Evolutionary conservation across 2,888 invertebrate species (phyloP).

Genomic region (Thelaira solivaga): DNA sequence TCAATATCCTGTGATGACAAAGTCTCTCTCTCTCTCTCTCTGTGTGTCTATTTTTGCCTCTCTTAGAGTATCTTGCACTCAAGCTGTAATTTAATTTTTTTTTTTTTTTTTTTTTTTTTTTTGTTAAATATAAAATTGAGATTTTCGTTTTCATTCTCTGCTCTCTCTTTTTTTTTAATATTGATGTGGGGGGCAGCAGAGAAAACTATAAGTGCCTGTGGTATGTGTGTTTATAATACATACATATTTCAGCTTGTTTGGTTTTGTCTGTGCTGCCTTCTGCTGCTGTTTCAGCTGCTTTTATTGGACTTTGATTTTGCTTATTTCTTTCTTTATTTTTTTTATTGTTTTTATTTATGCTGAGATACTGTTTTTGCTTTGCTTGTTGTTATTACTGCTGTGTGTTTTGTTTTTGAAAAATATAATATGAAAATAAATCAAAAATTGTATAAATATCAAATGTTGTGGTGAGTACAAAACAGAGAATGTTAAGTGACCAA

Average conservation of each 20-base stretch:
- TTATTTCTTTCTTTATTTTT: neutral
- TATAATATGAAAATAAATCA: slow-evolving; percentile 42
- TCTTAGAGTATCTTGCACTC: slow-evolving; percentile 30
- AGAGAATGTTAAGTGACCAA: slow-evolving; percentile 45
- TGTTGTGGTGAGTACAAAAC: slow-evolving; percentile 27
- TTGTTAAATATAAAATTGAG: neutral
- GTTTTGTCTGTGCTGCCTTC: slow-evolving; percentile 30
- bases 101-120: neutral
- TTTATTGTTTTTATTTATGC: neutral
- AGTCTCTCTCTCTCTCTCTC: neutral
- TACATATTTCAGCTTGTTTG: slow-evolving; percentile 53
- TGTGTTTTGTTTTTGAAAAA: slow-evolving; percentile 35
- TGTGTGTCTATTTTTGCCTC: neutral
- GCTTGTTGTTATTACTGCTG: neutral
- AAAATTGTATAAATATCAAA: slow-evolving; percentile 44
- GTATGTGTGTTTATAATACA: neutral
- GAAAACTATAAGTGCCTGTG: neutral
- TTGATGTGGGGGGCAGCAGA: neutral
- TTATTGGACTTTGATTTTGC: slow-evolving; percentile 33
- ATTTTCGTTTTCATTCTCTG: slow-evolving; percentile 1
- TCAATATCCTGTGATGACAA: neutral
- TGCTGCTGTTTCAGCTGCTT: slow-evolving; percentile 1
- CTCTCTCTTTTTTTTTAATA: neutral
- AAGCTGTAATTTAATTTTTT: neutral
- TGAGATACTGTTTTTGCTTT: slow-evolving; percentile 4